These are phyloP conservation scores for Chloropsis hardwickii DNA, from an alignment of 2,113 vertebrate genomes.

Conservation along the genomic window DNA sequence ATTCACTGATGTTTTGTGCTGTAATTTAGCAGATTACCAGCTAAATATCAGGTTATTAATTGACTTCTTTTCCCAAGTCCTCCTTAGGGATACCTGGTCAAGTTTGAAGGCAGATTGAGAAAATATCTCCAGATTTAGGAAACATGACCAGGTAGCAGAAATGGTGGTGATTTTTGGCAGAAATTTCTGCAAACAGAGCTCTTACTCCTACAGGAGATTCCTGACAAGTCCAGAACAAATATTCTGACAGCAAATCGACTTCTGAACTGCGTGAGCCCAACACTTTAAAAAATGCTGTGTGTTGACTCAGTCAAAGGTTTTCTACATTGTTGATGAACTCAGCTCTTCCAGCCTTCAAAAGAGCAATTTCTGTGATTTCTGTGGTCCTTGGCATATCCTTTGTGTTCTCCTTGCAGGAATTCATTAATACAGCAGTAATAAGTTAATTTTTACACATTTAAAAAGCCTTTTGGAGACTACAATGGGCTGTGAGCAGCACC, in stretches of 20 bases:
- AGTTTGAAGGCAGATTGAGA: background rate
- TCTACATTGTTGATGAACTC: background rate
- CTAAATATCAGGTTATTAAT: background rate
- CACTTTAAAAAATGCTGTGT: background rate
- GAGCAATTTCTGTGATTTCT: background rate
- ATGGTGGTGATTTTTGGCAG: background rate
- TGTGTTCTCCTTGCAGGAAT: background rate
- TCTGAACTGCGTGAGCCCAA: background rate
- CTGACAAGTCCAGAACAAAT: slow-evolving; percentile 42
- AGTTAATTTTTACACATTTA: background rate
- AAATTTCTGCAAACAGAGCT: slow-evolving; percentile 17
- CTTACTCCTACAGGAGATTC: background rate
- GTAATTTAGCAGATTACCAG: background rate
- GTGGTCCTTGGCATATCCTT: accelerated
- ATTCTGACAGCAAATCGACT: slow-evolving; percentile 19
- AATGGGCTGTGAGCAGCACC: background rate
- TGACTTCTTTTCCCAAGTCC: background rate
- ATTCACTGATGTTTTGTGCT: background rate
- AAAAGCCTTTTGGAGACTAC: background rate
- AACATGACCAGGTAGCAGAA: background rate
- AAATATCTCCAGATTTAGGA: background rate
- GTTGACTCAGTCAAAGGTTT: slow-evolving; percentile 26
- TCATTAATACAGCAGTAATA: background rate
- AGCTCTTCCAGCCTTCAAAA: background rate
- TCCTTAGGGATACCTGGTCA: background rate